Percentiles rank a stretch among this genome's conserved stretches.
Evolutionary conservation across 2,797 vertebrate genomes (phyloP).

Genomic region (Eulemur albifrons): DNA sequence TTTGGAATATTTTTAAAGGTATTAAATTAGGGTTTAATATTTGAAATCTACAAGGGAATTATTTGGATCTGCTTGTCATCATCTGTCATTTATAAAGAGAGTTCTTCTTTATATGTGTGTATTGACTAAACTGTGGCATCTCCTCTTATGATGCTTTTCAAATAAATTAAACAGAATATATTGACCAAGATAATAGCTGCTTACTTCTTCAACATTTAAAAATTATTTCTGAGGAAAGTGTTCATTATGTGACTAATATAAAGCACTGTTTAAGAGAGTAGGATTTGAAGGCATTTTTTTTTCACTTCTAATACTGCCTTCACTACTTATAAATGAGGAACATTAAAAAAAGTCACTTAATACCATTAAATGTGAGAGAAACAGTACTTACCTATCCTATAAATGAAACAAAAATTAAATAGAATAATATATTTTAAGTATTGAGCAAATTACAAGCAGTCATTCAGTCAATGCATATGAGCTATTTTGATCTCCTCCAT

Average conservation of each 20-base stretch:
- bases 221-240: neutral
- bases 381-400: neutral
- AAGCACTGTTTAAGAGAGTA: neutral
- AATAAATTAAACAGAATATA: neutral
- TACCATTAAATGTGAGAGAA: neutral
- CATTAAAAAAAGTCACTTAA: neutral
- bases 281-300: neutral
- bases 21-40: neutral
- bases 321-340: neutral
- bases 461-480: neutral
- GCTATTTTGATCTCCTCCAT: neutral
- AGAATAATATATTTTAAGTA: neutral
- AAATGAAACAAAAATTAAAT: neutral
- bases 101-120: neutral
- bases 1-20: neutral
- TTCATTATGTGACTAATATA: neutral
- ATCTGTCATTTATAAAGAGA: neutral
- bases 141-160: neutral
- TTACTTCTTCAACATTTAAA: neutral
- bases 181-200: neutral
- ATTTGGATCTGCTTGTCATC: neutral
- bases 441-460: neutral
- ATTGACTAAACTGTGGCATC: neutral
- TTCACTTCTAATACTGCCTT: neutral
- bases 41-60: neutral